Evolutionary conservation across 2,113 vertebrate genomes (phyloP), one percentile per base, ranked within the genome.

Genomic region (Oxyura jamaicensis): DNA sequence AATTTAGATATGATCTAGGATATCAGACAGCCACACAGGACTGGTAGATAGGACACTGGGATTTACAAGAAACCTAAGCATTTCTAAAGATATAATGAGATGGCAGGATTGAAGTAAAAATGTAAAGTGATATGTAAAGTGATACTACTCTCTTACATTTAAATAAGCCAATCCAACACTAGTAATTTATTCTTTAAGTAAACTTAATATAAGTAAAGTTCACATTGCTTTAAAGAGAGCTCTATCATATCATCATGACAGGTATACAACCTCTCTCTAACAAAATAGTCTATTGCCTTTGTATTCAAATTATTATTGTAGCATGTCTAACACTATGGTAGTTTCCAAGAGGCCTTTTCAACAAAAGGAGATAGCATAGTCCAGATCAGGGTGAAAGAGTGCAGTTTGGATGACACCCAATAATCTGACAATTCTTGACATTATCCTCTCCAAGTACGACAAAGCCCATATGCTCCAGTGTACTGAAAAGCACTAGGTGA

Each of bases 371-470:
- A 4, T 8, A 60, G 4, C 7, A 25, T 3, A 52, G 25, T 17
- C 33, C 50, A 74, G 17, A 9, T 65, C 5, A 59, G 68, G 13
- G 5, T 52, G 25, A 68, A 68, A 69, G 15, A 50, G 4, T 62
- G 9, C 2, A 12, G 31, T 55, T 44, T 65, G 35, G 7, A n/a
- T 42, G 0, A 0, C 2, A 12, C 5, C 5, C 25, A 36, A 11
- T n/a, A 46, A 46, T 55, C 6, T 75, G 21, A n/a, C 11, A 68
- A 15, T 56, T 81, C 28, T 69, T 76, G 31, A 44, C 12, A 39
- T 48, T 35, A 66, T 10, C 12, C 26, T 22, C 23, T 63, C 0
- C 3, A 83, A 48, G 4, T 50, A 20, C 33, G 36, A 67, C 46
- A 86, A 83, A 79, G 3, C 4, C 20, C 14, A 46, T 31, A 39